A percentile compares a stretch with the other conserved stretches of the same genome.
Evolutionary conservation across 2,113 vertebrate species (phyloP).

Genomic region (Pithys albifrons): DNA sequence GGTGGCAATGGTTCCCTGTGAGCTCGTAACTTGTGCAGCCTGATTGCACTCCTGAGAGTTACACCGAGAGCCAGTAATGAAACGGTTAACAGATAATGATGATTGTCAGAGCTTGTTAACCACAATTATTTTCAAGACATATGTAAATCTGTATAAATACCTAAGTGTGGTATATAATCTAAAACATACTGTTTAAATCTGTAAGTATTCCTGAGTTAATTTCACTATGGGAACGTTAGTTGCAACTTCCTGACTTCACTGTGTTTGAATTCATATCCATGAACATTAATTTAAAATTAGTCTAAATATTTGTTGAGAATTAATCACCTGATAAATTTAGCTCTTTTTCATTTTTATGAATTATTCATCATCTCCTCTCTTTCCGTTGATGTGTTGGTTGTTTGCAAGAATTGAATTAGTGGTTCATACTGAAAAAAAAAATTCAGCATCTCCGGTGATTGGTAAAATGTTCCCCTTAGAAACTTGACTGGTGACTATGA

Average conservation of each 20-base stretch:
- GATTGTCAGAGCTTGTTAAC: slow-evolving; percentile 67
- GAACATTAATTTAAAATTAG: slow-evolving; percentile 70
- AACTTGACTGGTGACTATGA: neutral
- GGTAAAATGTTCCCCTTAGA: neutral
- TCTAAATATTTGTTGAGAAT: slow-evolving; percentile 70
- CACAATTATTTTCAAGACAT: slow-evolving; percentile 59
- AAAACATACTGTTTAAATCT: slow-evolving; percentile 63
- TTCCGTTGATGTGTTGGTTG: slow-evolving; percentile 50
- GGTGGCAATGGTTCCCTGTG: fast-evolving
- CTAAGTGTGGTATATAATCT: slow-evolving; percentile 50
- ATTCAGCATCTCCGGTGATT: neutral
- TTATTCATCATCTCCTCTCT: slow-evolving; percentile 63
- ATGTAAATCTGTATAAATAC: slow-evolving; percentile 68
- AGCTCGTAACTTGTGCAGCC: neutral
- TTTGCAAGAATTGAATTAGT: slow-evolving; percentile 49
- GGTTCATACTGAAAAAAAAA: neutral
- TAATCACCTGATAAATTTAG: slow-evolving; percentile 71
- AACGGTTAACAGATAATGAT: slow-evolving; percentile 56
- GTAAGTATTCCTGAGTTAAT: slow-evolving; percentile 57
- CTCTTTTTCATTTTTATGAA: slow-evolving; percentile 69
- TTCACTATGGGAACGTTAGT: slow-evolving; percentile 50
- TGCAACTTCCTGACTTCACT: slow-evolving; percentile 61
- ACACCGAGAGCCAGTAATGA: neutral
- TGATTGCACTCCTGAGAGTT: neutral
- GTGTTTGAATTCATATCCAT: slow-evolving; percentile 64